Evolutionary conservation across 2,113 vertebrate species (phyloP).

Genomic region (Pseudopipra pipra): DNA sequence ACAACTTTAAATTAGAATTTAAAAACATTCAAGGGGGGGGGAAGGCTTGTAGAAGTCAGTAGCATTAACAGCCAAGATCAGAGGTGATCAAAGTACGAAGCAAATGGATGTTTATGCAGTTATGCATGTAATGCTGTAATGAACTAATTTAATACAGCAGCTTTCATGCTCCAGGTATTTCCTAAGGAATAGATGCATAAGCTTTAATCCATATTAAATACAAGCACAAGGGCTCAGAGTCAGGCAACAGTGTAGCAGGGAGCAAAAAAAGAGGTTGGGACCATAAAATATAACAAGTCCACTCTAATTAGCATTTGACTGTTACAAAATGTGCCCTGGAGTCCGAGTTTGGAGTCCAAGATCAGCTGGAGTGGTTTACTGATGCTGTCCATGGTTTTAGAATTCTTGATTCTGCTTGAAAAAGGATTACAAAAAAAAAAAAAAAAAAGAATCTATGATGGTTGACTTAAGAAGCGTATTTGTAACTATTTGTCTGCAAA

Average conservation of each 20-base stretch:
- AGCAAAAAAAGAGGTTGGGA: not conserved
- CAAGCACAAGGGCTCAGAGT: not conserved
- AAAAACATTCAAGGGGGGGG: not conserved
- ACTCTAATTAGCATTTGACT: not conserved
- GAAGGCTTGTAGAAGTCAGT: not conserved
- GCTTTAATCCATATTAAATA: constrained; percentile 23
- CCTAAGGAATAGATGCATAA: not conserved
- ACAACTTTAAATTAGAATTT: not conserved
- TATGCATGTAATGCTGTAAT: constrained; percentile 1
- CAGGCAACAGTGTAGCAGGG: not conserved
- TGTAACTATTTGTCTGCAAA: not conserved
- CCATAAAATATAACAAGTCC: not conserved
- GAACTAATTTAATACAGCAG: constrained; percentile 26
- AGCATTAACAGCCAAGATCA: not conserved
- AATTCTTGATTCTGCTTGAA: not conserved
- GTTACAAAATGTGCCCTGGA: not conserved
- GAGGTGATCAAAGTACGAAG: constrained; percentile 20
- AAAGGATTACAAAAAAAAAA: not conserved
- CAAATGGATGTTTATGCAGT: constrained; percentile 20
- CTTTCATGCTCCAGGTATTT: constrained; percentile 25
- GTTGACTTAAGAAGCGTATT: not conserved
- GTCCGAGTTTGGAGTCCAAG: not conserved
- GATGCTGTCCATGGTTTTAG: not conserved
- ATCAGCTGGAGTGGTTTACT: not conserved
- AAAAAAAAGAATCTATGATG: not conserved